Base-by-base conservation (phyloP, 1,140 invertebrate genomes). In the Solenopsis fugax region DNA sequence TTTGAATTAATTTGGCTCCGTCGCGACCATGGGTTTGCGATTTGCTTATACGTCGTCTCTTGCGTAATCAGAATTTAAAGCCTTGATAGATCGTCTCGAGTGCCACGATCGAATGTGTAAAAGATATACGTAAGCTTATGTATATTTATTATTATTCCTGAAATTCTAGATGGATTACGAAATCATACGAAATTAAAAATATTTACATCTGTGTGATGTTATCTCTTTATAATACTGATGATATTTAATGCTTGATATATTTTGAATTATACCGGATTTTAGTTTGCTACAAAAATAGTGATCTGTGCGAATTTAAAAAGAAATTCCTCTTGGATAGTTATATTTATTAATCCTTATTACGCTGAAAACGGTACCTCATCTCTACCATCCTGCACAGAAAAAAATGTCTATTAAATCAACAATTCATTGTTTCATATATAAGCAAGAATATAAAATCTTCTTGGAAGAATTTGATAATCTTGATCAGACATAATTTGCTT, bases 1-100 rank as follows among this genome's bases (percentile, higher is more conserved):
- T 56, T 21, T 75, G 54, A 84, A 84, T 84, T 75, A 84, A 84
- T 84, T 84, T 60, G 54, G 9, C 7, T 82, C 9, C 4, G 37
- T 13, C 64, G 16, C 41, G 37, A 24, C 29, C n/a, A 60, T 73
- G 24, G 18, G 13, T 84, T 73, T 50, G 67, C 18, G 50, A 21
- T 58, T 82, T 72, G 21, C 5, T 54, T 56, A 81, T 82, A 72
- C 45, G 18, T 29, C 41, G 21, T 21, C 12, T 75, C 37, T 84
- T 84, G 24, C 54, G 80, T 50, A 84, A 75, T 37, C 54, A 29
- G 80, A 84, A 45, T 81, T 71, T 71, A 41, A 69, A 81, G 4
- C n/a, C 34, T 52, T 29, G 24, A 62, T 77, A 34, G 16, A 65
- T 48, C 10, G 10, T 64, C 18, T 34, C 18, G 24, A 78, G 34